Evolutionary conservation across 2,888 invertebrate genomes (phyloP).

Genomic region (Spicauda simplicius): DNA sequence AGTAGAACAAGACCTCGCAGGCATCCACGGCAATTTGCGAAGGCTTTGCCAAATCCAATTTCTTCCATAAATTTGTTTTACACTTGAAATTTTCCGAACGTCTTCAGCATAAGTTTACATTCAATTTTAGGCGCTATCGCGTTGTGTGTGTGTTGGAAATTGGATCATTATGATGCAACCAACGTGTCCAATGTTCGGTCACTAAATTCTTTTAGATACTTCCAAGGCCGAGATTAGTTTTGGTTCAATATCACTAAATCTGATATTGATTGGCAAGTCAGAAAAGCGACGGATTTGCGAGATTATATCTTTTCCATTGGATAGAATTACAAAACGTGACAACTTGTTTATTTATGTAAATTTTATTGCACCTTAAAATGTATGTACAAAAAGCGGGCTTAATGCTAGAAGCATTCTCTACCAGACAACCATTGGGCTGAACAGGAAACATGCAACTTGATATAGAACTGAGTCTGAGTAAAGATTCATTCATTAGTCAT

Average conservation of each 20-base stretch:
- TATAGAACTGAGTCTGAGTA: too few relatives aligned
- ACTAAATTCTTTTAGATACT: slow-evolving; percentile 61
- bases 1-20: slow-evolving; percentile 7
- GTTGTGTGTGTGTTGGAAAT: slow-evolving; percentile 27
- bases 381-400: too few relatives aligned
- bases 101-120: slow-evolving; percentile 30
- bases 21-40: slow-evolving; percentile 25
- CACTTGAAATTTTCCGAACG: slow-evolving; percentile 34
- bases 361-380: too few relatives aligned
- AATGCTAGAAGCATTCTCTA: too few relatives aligned
- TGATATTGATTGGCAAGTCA: slow-evolving; percentile 51
- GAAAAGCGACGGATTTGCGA: too few relatives aligned
- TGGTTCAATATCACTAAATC: slow-evolving; percentile 61
- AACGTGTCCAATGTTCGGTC: slow-evolving; percentile 53
- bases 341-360: too few relatives aligned
- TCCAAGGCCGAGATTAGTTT: slow-evolving; percentile 58
- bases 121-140: slow-evolving; percentile 29
- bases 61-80: slow-evolving; percentile 35
- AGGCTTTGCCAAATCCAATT: slow-evolving; percentile 34
- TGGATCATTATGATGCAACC: slow-evolving; percentile 13
- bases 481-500: too few relatives aligned
- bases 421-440: too few relatives aligned
- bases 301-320: too few relatives aligned
- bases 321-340: too few relatives aligned
- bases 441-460: too few relatives aligned